Evolutionary conservation across 2,888 invertebrate genomes (phyloP).

Genomic region (Hyles lineata): DNA sequence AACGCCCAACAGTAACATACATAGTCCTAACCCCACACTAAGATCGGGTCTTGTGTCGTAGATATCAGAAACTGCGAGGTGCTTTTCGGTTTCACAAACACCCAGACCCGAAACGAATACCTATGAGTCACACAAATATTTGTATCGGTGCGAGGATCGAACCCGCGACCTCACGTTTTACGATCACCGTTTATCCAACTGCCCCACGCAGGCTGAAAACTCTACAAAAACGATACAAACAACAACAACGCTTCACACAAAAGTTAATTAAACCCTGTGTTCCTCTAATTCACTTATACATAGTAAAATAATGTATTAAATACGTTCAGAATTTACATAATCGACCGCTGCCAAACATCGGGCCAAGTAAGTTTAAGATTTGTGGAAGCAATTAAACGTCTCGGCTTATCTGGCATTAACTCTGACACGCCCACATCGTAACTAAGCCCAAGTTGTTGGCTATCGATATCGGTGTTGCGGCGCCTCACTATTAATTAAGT

Average conservation of each 20-base stretch:
- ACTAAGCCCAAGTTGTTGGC: slow-evolving; percentile 8
- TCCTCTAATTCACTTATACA: neutral
- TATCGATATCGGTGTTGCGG: slow-evolving; percentile 5
- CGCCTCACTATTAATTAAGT: slow-evolving; percentile 20
- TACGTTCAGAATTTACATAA: slow-evolving; percentile 35
- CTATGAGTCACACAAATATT: too few relatives aligned
- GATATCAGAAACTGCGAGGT: too few relatives aligned
- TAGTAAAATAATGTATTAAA: neutral
- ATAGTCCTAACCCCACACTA: too few relatives aligned
- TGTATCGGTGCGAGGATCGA: too few relatives aligned
- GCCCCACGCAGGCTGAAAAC: too few relatives aligned
- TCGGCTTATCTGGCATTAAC: slow-evolving; percentile 46
- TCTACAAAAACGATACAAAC: neutral
- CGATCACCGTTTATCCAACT: too few relatives aligned
- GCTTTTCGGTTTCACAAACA: too few relatives aligned
- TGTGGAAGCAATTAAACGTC: slow-evolving; percentile 46
- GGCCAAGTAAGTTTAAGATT: slow-evolving; percentile 35
- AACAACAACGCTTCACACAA: neutral
- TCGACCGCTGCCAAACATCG: slow-evolving; percentile 37
- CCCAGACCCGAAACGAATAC: too few relatives aligned
- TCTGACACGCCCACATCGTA: slow-evolving; percentile 32
- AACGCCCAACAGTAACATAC: too few relatives aligned
- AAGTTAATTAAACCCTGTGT: neutral
- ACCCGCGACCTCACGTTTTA: too few relatives aligned
- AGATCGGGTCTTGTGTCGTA: too few relatives aligned